Base-by-base conservation (phyloP, 2,113 vertebrate species). In the Misgurnus mizolepis region DNA sequence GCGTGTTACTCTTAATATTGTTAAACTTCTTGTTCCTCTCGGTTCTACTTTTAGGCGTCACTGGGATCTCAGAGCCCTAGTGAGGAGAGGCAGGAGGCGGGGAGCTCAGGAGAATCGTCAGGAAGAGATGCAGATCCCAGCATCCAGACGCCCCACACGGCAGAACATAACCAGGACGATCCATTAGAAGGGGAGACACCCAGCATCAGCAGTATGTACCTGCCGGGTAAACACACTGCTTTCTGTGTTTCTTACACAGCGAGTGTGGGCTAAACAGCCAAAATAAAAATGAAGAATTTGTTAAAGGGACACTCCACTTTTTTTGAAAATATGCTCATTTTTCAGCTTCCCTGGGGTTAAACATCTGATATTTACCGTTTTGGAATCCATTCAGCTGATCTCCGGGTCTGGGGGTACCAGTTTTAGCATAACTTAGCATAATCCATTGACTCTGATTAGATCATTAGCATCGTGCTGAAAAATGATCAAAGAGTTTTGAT, bases 101-200 rank as follows among this genome's bases (percentile, higher is more conserved):
- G 87, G 58, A 81, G 84, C 49, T 85, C 87, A 3, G 80, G 58
- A 60, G 91, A 91, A 77, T 87, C 87, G 67, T 67, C 76, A 1
- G 85, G 39, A 62, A 89, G 91, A 67, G 89, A 90, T 53, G 34
- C 67, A 0, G 89, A 89, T 76, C 82, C 86, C 47, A 85, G 82
- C 49, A 62, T 61, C 72, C 80, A 56, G 34, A 85, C n/a, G 60
- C 76, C 85, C 71, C 87, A 89, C 0, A 64, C 85, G 39, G 89
- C 91, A n/a, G 91, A 94, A 81, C 92, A 94, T 88, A 94, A 94
- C 87, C 91, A 91, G 78, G 92, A 94, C 6, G 92, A 92, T 8
- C 60, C 75, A 0, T n/a, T 81, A 18, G 92, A 90, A 22, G 91
- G 93, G 27, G 93, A 93, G 39, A 60, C 89, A 4, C 88, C 91